Base-by-base conservation (phyloP, 2,888 invertebrate genomes). In the Thecocarcelia acutangulata region DNA sequence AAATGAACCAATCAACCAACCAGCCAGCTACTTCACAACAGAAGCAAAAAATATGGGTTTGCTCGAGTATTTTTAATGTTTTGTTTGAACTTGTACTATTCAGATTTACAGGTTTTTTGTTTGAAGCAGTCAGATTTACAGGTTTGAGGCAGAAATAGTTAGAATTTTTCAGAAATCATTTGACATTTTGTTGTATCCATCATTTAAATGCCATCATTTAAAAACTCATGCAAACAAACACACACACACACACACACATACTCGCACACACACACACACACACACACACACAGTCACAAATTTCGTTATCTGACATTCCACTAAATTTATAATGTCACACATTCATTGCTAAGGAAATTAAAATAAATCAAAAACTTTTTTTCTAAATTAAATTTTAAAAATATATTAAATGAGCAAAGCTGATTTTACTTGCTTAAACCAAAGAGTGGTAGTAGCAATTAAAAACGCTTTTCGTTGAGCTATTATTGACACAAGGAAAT, bases 71-170 rank as follows among this genome's bases (percentile, higher is more conserved):
- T 42, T 44, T 54, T 54, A 28, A n/a, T 44, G 3, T 37, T 17
- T 56, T 56, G 56, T 17, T 37, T 56, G 56, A 56, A 56, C 37
- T 50, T 17, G 21, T 44, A 3, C 48, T 50, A 3, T 11, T 19
- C 15, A 17, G 54, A 40, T 59, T 59, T 59, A n/a, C 42, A 44
- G 21, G 21, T 19, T 24, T 61, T 54, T 24, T 61, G 9, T 13
- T 9, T 24, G 33, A 33, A 24, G 3, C 12, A 28, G 28, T 12
- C 4, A 28, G 28, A 28, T 46, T 28, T 63, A 63, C 63, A 33
- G 63, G 63, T 63, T 63, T 17, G 13, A 63, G 17, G 63, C 63
- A 63, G 46, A 33, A 46, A 63, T 15, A 46, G 42, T 42, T n/a
- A 21, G 42, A 59, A 59, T 24, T 42, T 40, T 15, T 28, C 44